Percentiles rank a stretch among this genome's conserved stretches.
phyloP scores from a whole-genome alignment of 2,888 invertebrate genomes.

The Dasypolia templi region DNA sequence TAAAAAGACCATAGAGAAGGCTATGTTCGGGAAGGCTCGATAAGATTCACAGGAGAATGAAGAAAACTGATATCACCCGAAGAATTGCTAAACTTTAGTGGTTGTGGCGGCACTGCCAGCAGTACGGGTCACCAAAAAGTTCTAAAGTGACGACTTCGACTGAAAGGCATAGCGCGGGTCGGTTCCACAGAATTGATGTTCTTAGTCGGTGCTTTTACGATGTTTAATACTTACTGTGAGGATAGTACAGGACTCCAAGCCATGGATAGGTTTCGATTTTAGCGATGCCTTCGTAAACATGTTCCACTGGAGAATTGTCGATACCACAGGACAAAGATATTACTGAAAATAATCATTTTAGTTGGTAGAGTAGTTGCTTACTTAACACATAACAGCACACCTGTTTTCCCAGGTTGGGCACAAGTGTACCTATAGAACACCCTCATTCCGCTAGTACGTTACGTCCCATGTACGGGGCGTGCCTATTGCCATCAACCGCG shows the following conservation, averaged over 20 bases:
- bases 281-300: slow-evolving; percentile 65
- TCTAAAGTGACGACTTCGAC: neutral
- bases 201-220: neutral
- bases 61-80: neutral
- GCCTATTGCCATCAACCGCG: neutral
- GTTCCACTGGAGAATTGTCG: slow-evolving; percentile 62
- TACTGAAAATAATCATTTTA: slow-evolving; percentile 29
- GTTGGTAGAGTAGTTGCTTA: neutral
- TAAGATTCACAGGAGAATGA: neutral
- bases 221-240: slow-evolving; percentile 62
- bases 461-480: neutral
- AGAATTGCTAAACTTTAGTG: neutral
- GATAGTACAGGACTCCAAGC: slow-evolving; percentile 72
- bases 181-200: neutral
- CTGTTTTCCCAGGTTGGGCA: neutral
- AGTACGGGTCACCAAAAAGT: neutral
- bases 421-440: neutral
- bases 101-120: neutral
- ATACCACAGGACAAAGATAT: slow-evolving; percentile 65
- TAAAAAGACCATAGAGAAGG: neutral
- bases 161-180: neutral
- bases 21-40: neutral
- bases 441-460: neutral
- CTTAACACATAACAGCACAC: too few relatives aligned
- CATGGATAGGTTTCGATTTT: slow-evolving; percentile 73